Evolutionary conservation across 2,797 vertebrate genomes (phyloP).

Genomic region (Benthosema pterotum): DNA sequence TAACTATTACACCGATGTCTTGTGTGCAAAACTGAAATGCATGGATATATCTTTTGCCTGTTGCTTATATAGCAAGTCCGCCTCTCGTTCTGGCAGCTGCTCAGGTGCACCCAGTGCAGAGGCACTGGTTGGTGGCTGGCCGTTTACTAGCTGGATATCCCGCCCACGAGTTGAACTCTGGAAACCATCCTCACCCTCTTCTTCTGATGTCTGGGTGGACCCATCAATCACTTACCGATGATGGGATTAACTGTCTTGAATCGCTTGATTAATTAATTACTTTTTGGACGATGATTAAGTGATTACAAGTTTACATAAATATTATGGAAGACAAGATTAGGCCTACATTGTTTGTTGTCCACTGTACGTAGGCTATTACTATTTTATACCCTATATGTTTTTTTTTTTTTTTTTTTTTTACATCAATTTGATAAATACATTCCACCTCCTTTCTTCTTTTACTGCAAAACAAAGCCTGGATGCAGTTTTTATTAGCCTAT

Average conservation of each 20-base stretch:
- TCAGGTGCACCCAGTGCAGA: slow-evolving; percentile 84
- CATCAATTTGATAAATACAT: too few relatives aligned
- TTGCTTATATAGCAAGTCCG: slow-evolving; percentile 57
- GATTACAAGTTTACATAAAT: too few relatives aligned
- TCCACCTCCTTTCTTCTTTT: too few relatives aligned
- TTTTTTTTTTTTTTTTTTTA: too few relatives aligned
- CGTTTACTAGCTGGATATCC: not conserved
- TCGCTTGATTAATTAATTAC: not conserved
- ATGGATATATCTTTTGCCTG: not conserved
- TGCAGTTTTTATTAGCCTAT: too few relatives aligned
- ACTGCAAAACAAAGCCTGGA: too few relatives aligned
- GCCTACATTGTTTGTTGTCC: too few relatives aligned
- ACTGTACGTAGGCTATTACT: too few relatives aligned
- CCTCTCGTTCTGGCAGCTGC: slow-evolving; percentile 78
- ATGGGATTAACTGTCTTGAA: not conserved
- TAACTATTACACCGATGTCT: slow-evolving; percentile 7
- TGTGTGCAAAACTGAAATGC: slow-evolving; percentile 8
- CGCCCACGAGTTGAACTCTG: slow-evolving; percentile 48
- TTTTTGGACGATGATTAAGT: too few relatives aligned
- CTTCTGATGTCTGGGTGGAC: not conserved
- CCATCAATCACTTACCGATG: not conserved
- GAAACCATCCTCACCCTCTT: not conserved
- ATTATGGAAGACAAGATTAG: too few relatives aligned
- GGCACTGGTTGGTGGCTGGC: slow-evolving; percentile 75
- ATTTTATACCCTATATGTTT: too few relatives aligned